Base-by-base conservation (phyloP, 2,888 invertebrate genomes). In the Penaeus monodon region DNA sequence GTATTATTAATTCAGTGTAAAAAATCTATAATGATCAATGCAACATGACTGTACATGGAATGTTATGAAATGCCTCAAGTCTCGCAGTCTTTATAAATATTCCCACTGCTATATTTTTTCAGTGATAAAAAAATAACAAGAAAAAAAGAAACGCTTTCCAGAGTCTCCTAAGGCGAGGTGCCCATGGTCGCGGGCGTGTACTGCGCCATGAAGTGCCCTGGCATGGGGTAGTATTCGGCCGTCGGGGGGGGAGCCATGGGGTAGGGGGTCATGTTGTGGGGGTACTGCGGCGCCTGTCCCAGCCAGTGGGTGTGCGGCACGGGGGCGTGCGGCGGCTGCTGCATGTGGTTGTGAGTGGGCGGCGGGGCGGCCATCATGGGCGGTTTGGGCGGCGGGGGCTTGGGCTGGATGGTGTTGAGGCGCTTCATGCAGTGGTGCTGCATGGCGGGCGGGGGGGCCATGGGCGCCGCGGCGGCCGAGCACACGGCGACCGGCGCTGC, bases 141-240 rank as follows among this genome's bases (percentile, higher is more conserved):
- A 57, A 17, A 57, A 8, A 44, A 44, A 44, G 8, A 2, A 12
- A 2, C 14, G 17, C 17, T 57, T 57, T 57, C 10, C 57, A 4
- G 17, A 70, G 24, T 70, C n/a, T 14, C 14, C 24, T 70, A 87
- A 29, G 87, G 87, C 49, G 88, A 88, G 29, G 88, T 85, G 44
- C 84, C 88, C 79, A 88, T 88, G 63, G 82, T 84, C n/a, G 85
- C 85, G 44, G 85, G 83, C n/a, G 88, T 88, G 77, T 88, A 88
- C 81, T 86, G 86, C 14, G 86, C 80, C 83, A 88, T 81, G 76
- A 88, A 88, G 63, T 86, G 86, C 22, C 83, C 86, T 73, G 86
- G 86, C 86, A 88, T 83, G 20, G 85, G 79, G 66, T 88, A 88
- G 44, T 88, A 88, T 33, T 88, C 88, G 33, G 80, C 80, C 65